Evolutionary conservation across 37 sponge, comb jelly and placozoan genomes (phyloP).

Genomic region (Agelas oroides): DNA sequence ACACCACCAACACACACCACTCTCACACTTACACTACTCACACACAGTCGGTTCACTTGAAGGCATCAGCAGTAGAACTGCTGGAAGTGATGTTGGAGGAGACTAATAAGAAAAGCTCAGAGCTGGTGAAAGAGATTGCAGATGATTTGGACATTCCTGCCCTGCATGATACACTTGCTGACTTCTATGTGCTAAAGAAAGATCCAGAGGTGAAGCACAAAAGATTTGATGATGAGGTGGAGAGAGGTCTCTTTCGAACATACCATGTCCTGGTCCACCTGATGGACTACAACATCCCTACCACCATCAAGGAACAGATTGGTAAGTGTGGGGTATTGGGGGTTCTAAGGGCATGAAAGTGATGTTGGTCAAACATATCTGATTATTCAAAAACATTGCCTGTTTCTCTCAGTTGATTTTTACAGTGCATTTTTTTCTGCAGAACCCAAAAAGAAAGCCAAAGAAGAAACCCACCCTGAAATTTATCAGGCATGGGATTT

Average conservation of each 20-base stretch:
- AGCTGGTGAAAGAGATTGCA: conserved; percentile 36
- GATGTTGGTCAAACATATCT: too few relatives aligned
- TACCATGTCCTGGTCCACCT: conserved; percentile 63
- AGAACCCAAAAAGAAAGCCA: too few relatives aligned
- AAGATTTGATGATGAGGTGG: conserved; percentile 57
- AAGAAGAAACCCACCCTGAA: too few relatives aligned
- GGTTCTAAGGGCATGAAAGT: too few relatives aligned
- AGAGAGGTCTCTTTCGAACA: conserved; percentile 41
- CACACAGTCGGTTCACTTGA: conserved; percentile 9
- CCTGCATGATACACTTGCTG: conserved; percentile 29
- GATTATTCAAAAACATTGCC: too few relatives aligned
- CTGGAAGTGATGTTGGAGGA: conserved; percentile 72
- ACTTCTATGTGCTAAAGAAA: conserved; percentile 49
- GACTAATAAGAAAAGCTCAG: conserved; percentile 25
- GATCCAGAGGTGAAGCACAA: conserved; percentile 39
- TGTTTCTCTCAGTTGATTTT: too few relatives aligned
- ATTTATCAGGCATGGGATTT: conserved; percentile 50
- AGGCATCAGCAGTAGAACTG: conserved; percentile 60
- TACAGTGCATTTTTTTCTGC: too few relatives aligned
- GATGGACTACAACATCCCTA: conserved; percentile 10
- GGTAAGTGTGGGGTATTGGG: too few relatives aligned
- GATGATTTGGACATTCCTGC: conserved; percentile 19
- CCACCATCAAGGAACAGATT: too few relatives aligned
- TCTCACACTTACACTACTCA: too few relatives aligned
- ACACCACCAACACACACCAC: too few relatives aligned